phyloP scores from a whole-genome alignment of 53 echinoderm and acorn worm species.

The Temnopleurus reevesii region DNA sequence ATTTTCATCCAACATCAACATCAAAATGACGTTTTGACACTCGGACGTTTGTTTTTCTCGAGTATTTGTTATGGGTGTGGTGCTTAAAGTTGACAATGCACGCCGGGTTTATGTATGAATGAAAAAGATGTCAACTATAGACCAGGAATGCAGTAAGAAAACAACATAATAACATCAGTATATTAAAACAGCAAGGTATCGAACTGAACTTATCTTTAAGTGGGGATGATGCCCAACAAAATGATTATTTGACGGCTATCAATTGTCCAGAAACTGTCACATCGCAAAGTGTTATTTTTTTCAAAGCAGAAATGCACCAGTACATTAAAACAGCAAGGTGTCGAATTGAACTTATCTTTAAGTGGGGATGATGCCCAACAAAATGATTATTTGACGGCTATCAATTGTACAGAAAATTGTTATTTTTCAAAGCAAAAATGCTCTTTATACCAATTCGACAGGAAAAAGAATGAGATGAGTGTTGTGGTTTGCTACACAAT shows the following conservation, averaged over 20 bases:
- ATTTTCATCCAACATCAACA: background rate
- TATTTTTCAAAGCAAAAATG: too few relatives aligned
- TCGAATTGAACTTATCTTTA: background rate
- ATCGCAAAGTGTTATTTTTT: too few relatives aligned
- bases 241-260: too few relatives aligned
- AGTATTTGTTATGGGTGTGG: slow-evolving; percentile 8
- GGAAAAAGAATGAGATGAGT: too few relatives aligned
- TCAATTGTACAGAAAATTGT: too few relatives aligned
- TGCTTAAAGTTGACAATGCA: background rate
- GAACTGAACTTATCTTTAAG: background rate
- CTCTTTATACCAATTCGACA: too few relatives aligned
- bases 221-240: background rate
- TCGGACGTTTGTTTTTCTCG: background rate
- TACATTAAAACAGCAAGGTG: background rate
- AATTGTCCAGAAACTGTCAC: too few relatives aligned
- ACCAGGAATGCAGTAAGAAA: background rate
- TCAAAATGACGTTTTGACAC: background rate
- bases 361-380: background rate
- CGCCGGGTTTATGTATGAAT: background rate
- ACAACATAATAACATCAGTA: background rate
- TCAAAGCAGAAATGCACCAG: background rate
- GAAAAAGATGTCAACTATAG: background rate
- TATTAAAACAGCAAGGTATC: background rate
- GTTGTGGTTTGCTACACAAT: too few relatives aligned
- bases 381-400: too few relatives aligned